Percentiles rank a stretch among this genome's conserved stretches.
These are phyloP conservation scores for Drosophila ogumai DNA, from an alignment of 1,140 invertebrate species.

Conservation along the genomic window DNA sequence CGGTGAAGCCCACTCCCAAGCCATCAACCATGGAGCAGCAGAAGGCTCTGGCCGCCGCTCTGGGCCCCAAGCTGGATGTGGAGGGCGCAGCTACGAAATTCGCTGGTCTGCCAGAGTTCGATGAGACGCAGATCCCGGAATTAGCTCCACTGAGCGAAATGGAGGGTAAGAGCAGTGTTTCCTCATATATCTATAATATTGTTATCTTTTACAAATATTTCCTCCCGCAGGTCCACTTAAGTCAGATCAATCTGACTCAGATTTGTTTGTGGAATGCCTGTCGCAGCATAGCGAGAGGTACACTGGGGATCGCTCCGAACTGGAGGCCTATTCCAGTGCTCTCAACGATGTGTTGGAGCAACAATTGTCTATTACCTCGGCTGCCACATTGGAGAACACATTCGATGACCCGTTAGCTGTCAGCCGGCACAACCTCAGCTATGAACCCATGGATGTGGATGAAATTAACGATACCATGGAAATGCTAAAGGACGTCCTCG, in stretches of 20 bases:
- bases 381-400: constrained; percentile 40
- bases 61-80: constrained; percentile 28
- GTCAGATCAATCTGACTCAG: constrained; percentile 63
- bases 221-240: constrained; percentile 35
- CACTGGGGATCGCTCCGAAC: constrained; percentile 53
- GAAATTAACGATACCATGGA: constrained; percentile 73
- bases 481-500: constrained; percentile 56
- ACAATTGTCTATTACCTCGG: constrained; percentile 40
- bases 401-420: constrained; percentile 40
- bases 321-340: constrained; percentile 73
- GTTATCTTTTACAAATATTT: neutral
- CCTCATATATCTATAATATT: neutral
- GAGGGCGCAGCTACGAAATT: constrained; percentile 26
- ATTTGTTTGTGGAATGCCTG: constrained; percentile 73
- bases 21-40: constrained; percentile 57
- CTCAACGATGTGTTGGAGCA: constrained; percentile 65
- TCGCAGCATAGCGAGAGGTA: constrained; percentile 53
- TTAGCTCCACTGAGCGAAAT: constrained; percentile 53
- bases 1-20: constrained; percentile 55
- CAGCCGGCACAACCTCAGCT: constrained; percentile 42
- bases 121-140: constrained; percentile 65
- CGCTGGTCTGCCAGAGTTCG: constrained; percentile 63
- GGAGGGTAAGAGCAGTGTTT: constrained; percentile 35
- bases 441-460: constrained; percentile 81
- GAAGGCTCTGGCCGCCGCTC: constrained; percentile 47